A percentile compares a stretch with the other conserved stretches of the same genome.
Evolutionary conservation across 2,113 vertebrate species (phyloP).

Genomic region (Carassius auratus): DNA sequence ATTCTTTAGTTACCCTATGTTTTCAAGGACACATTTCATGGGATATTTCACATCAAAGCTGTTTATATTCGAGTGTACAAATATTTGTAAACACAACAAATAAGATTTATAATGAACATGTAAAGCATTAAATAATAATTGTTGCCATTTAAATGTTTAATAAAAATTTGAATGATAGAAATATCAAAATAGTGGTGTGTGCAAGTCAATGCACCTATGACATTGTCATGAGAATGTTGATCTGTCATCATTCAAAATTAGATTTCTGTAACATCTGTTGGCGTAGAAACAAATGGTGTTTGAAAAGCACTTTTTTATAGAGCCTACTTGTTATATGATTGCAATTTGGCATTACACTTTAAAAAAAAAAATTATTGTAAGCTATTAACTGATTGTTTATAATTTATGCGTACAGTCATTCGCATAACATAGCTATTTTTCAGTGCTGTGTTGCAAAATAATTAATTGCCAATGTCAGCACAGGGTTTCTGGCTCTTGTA

Average conservation of each 20-base stretch:
- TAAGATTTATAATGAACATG: no score
- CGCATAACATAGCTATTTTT: neutral
- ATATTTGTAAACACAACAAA: no score
- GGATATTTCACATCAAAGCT: no score
- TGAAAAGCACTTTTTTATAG: neutral
- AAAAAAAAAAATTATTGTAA: neutral
- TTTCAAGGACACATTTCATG: no score
- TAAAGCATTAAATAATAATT: no score
- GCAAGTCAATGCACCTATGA: neutral
- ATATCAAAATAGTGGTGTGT: neutral
- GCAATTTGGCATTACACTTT: neutral
- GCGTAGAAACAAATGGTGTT: neutral
- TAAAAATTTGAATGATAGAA: no score
- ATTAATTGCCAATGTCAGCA: conserved; percentile 34
- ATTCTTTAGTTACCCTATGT: neutral
- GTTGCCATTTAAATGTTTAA: no score
- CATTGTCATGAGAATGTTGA: neutral
- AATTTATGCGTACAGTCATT: neutral
- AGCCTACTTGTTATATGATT: neutral
- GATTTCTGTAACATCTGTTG: neutral
- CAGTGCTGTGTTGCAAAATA: neutral
- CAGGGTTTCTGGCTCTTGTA: conserved; percentile 9
- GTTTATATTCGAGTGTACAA: no score
- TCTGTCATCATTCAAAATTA: neutral
- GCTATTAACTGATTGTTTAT: neutral